Conservation (phyloP, 2,113 vertebrate species). For the Sardina pilchardus region DNA sequence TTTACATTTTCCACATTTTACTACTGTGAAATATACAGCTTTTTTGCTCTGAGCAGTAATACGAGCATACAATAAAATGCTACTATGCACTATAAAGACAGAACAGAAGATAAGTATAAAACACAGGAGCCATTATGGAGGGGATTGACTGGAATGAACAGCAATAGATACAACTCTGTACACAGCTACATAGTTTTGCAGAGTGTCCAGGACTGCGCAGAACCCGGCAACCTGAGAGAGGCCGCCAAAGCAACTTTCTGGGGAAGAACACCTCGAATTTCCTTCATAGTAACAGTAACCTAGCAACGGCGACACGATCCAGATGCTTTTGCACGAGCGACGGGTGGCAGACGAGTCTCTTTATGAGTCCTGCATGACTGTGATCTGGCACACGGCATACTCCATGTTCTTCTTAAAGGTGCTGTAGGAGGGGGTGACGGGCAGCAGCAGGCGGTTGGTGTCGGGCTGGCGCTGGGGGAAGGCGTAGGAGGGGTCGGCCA, state of each 20-base stretch:
- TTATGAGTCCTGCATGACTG: slow-evolving; percentile 54
- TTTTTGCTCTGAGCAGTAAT: not conserved
- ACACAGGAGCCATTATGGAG: not conserved
- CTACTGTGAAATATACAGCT: not conserved
- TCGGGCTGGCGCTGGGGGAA: slow-evolving; percentile 78
- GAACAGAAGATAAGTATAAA: not conserved
- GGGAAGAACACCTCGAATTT: not conserved
- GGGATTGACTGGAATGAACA: not conserved
- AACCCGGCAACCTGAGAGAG: not conserved
- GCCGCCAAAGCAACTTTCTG: not conserved
- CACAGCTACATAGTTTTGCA: not conserved
- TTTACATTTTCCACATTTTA: not conserved
- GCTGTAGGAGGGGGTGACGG: slow-evolving; percentile 76
- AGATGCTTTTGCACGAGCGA: not conserved
- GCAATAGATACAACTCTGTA: not conserved
- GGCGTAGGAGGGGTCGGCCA: slow-evolving; percentile 43
- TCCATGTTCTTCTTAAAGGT: slow-evolving; percentile 88
- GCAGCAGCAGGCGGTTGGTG: slow-evolving; percentile 78
- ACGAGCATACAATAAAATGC: not conserved
- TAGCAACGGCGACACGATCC: not conserved
- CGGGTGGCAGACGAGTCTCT: not conserved
- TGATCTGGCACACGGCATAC: slow-evolving; percentile 72
- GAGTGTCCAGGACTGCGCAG: not conserved
- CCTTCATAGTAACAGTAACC: not conserved
- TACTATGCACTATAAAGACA: not conserved